A percentile compares a stretch with the other conserved stretches of the same genome.
phyloP scores from a whole-genome alignment of 2,888 invertebrate genomes.

The Mesorhabditis spiculigera region DNA sequence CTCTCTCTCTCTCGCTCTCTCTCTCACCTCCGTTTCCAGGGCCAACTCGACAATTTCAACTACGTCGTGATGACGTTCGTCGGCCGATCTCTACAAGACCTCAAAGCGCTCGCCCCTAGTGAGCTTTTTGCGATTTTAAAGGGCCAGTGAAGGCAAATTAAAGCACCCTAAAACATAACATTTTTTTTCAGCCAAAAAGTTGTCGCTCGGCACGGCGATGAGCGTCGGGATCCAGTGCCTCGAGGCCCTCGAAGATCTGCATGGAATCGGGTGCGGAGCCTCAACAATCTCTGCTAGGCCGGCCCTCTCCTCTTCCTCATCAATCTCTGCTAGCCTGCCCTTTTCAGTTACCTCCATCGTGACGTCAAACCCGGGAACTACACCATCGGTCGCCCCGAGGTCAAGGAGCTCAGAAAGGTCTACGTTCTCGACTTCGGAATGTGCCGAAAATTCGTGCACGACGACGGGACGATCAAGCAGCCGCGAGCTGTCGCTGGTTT shows the following conservation, averaged over 20 bases:
- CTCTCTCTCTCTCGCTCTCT: too few relatives aligned
- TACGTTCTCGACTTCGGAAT: slow-evolving; percentile 53
- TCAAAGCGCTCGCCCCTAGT: slow-evolving; percentile 19
- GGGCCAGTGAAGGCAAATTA: slow-evolving; percentile 18
- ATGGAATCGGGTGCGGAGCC: slow-evolving; percentile 32
- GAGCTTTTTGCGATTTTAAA: slow-evolving; percentile 13
- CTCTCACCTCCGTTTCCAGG: slow-evolving; percentile 7
- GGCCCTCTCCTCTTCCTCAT: too few relatives aligned
- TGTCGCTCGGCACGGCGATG: slow-evolving; percentile 42
- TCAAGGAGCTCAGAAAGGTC: slow-evolving; percentile 44
- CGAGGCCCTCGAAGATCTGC: slow-evolving; percentile 52
- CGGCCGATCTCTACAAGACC: slow-evolving; percentile 41
- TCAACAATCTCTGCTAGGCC: too few relatives aligned
- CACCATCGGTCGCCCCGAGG: slow-evolving; percentile 24
- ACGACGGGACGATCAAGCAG: slow-evolving; percentile 38
- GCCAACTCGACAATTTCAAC: slow-evolving; percentile 36
- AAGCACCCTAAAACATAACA: neutral
- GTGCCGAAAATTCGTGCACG: slow-evolving; percentile 47
- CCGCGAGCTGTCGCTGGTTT: slow-evolving; percentile 46
- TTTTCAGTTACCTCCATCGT: slow-evolving; percentile 28
- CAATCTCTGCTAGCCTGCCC: too few relatives aligned
- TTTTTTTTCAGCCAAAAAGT: slow-evolving; percentile 21
- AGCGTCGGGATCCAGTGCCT: slow-evolving; percentile 41
- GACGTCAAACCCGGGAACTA: slow-evolving; percentile 36
- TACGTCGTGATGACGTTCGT: slow-evolving; percentile 51